phyloP scores from a whole-genome alignment of 2,888 invertebrate species.

The Conomelus anceps region DNA sequence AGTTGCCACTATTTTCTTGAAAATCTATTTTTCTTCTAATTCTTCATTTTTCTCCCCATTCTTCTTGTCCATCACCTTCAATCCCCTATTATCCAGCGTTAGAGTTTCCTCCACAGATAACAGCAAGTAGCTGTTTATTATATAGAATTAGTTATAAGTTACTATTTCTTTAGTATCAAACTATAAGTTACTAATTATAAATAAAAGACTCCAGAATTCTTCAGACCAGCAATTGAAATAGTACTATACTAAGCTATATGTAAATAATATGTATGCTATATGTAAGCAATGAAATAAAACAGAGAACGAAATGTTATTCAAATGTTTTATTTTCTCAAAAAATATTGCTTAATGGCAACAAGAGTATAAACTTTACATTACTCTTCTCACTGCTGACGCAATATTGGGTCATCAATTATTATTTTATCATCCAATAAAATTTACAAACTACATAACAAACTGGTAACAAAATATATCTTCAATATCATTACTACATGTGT shows the following conservation, averaged over 20 bases:
- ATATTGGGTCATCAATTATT: neutral
- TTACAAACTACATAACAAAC: neutral
- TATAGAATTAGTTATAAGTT: too few relatives aligned
- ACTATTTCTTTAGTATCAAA: neutral
- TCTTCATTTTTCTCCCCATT: too few relatives aligned
- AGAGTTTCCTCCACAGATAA: too few relatives aligned
- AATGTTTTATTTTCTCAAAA: neutral
- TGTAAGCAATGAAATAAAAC: neutral
- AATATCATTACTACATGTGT: neutral
- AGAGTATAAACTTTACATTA: neutral
- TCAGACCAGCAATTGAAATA: too few relatives aligned
- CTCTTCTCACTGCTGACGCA: neutral
- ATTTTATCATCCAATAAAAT: neutral
- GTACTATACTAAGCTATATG: too few relatives aligned
- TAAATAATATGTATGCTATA: too few relatives aligned
- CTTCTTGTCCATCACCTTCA: too few relatives aligned
- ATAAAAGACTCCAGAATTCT: too few relatives aligned
- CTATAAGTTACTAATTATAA: neutral
- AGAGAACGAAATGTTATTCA: neutral
- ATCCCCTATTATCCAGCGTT: too few relatives aligned
- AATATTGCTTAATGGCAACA: neutral
- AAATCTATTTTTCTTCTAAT: too few relatives aligned
- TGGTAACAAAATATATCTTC: neutral
- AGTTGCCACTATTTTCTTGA: too few relatives aligned
- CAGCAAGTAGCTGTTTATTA: too few relatives aligned